Base-by-base conservation (phyloP, 1,140 invertebrate species). In the Lasioglossum albipes region DNA sequence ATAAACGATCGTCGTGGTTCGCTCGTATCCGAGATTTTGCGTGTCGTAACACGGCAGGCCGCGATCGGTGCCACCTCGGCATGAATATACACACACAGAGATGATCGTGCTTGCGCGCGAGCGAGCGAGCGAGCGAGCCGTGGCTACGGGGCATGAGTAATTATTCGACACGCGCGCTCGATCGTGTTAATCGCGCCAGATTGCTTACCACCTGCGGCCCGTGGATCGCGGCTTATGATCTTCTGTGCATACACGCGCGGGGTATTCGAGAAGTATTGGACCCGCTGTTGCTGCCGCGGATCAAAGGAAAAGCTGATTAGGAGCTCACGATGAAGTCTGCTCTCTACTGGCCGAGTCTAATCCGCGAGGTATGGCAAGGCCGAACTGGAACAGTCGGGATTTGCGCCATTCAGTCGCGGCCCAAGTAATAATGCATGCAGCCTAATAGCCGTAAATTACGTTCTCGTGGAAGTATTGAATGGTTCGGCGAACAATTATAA, bases 161-260 rank as follows among this genome's bases (percentile, higher is more conserved):
- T 86, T 89, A 89, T 89, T 89, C 86, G 86, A 80, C 82, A 83
- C 84, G 89, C 86, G 84, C 89, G 87, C 85, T 70, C 85, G 87
- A 84, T 72, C 86, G 75, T 85, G 80, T 89, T 90, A 90, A 91
- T 90, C 83, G 86, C 81, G 68, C 31, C 66, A 61, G 45, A 73
- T 67, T 18, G 83, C 62, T 78, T 71, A 67, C 27, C 45, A 41
- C 18, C 70, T n/a, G 64, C 80, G 85, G 85, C 76, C 87, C 72
- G 66, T 67, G 67, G 75, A 75, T 79, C 65, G 59, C 68, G 49
- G 84, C 70, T 85, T 79, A 81, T 78, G 75, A 85, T 72, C 84
- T 75, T 84, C 54, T 68, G 27, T 31, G 61, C 66, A 59, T 59
- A 59, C 57, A 42, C 73, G 27, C 62, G 41, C 52, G 18, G 22